Percentiles rank a stretch among this genome's conserved stretches.
Evolutionary conservation across 2,113 vertebrate species (phyloP).

Genomic region (Lontra canadensis): DNA sequence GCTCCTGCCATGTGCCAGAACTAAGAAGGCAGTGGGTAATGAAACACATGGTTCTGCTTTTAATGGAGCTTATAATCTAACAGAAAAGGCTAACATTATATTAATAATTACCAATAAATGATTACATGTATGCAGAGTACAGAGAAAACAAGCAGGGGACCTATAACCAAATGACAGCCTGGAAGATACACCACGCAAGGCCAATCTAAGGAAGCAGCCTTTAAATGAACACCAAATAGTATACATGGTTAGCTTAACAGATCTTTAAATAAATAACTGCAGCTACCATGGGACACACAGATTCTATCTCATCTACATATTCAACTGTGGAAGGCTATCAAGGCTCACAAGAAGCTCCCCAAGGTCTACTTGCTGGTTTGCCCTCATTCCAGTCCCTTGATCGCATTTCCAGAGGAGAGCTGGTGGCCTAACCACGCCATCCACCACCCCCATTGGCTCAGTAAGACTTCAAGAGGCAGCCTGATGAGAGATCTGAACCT

Average conservation of each 20-base stretch:
- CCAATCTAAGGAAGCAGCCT: neutral
- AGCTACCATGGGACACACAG: neutral
- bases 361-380: neutral
- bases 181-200: neutral
- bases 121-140: neutral
- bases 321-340: neutral
- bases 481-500: neutral
- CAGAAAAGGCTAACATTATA: neutral
- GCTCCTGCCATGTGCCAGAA: neutral
- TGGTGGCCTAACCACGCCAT: neutral
- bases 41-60: neutral
- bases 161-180: neutral
- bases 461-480: neutral
- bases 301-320: neutral
- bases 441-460: neutral
- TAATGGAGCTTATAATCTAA: neutral
- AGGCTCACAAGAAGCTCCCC: neutral
- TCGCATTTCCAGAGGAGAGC: neutral
- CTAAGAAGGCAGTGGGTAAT: neutral
- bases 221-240: neutral
- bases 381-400: neutral
- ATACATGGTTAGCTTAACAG: neutral
- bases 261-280: neutral
- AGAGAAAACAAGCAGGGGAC: neutral
- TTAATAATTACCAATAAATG: neutral